Evolutionary conservation across 2,797 vertebrate species (phyloP), one percentile per base, ranked within the genome.

Genomic region (Lepus townsendii): DNA sequence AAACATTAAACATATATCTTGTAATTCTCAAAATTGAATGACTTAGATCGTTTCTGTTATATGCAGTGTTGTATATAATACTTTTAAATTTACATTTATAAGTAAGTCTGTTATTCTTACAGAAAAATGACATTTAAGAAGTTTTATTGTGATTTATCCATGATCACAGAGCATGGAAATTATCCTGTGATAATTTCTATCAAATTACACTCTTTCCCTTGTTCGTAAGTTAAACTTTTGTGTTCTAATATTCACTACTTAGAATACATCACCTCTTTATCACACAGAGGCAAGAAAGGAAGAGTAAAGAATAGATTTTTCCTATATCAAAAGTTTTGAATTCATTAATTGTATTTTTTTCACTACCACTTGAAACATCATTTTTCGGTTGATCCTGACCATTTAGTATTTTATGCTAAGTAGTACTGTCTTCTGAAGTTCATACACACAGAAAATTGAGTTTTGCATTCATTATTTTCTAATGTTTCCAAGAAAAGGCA

Each of bases 71-170:
- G 42, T 93, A 65, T 79, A 77, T 42, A 52, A 38, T 57, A 96
- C 57, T 75, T 94, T 94, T 96, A 47, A 86, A 7, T 84, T 96
- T 32, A 92, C 68, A 50, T 90, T 95, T 90, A 87, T 42, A 88
- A 87, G 35, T 79, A 92, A 95, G 8, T 69, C 20, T 72, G 22
- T 65, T 95, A 26, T 84, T 93, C 47, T 89, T 92, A 69, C 14
- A 87, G 54, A 91, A 94, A 91, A 92, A 50, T 71, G 5, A 11
- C 0, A 11, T 86, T 92, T 71, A 72, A 85, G 22, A 19, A 92
- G 24, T 94, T 96, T 80, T 85, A n/a, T 54, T 47, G 11, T 96
- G 50, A 90, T 95, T 83, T 83, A 17, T 88, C 47, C 24, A 38
- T 76, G 62, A 83, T 93, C 50, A 91, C 52, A 94, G 77, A 87